Evolutionary conservation across 2,797 vertebrate genomes (phyloP), one percentile per base, ranked within the genome.

Genomic region (Taenioides sp.): DNA sequence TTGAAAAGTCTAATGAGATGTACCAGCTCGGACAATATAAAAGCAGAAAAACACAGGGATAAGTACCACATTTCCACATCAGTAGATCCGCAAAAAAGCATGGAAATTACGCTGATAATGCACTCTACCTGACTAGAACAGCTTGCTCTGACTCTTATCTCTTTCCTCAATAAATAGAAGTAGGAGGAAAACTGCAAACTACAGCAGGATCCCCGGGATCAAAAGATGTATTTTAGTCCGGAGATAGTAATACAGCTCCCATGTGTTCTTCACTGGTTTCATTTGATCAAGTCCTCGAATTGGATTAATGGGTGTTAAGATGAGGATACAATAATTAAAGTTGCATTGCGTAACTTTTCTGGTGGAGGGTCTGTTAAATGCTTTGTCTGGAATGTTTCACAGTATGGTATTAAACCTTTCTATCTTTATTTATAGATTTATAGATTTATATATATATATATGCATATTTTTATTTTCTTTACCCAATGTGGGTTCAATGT

Each of bases 161-260:
- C 18, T 69, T 77, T 82, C 77, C 75, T 71, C 50, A 75, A 82
- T 77, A 80, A 85, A 87, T 65, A 83, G 78, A 55, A 73, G n/a
- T 22, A 18, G 65, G 52, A 12, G 57, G 18, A 57, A 64, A 84
- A 79, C 72, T 49, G 79, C 67, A 37, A 62, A 68, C 70, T 76
- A 64, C 69, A 75, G 67, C 57, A 73, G 43, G 37, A 71, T 75
- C 58, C 43, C 71, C 31, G 2, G 17, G 65, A 84, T 86, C 70
- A 84, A 85, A 84, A 75, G 27, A 67, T 67, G 54, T 55, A 0
- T 22, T 71, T 55, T n/a, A 31, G 37, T 25, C 52, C 27, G 34
- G 16, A n/a, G 63, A 65, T 3, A 49, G 63, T 22, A 22, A 23
- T 20, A 20, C 61, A 23, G 14, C 20, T 64, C n/a, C 62, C 11